These are phyloP conservation scores for Scaptomyza parva DNA, from an alignment of 2,888 invertebrate species.

Conservation along the genomic window DNA sequence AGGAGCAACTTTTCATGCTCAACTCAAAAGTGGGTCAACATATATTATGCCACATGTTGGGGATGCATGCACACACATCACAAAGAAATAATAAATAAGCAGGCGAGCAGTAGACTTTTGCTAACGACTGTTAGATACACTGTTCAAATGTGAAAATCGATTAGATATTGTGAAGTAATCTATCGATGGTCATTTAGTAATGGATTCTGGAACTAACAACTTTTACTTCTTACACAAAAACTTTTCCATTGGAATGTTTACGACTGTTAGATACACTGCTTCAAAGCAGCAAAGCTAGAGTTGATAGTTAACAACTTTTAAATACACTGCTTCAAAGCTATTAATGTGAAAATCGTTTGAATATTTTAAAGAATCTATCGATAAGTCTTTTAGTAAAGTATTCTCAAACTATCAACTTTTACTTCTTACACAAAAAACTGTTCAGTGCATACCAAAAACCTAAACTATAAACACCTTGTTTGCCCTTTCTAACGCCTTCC, in stretches of 20 bases:
- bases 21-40: constrained; percentile 65
- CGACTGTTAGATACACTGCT: too few species aligned
- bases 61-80: constrained; percentile 3
- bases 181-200: not conserved
- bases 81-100: constrained; percentile 25
- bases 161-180: too few species aligned
- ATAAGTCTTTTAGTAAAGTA: not conserved
- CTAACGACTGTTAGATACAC: not conserved
- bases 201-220: too few species aligned
- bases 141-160: too few species aligned
- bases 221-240: not conserved
- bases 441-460: constrained; percentile 14
- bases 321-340: constrained; percentile 3
- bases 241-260: too few species aligned
- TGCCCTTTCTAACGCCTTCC: constrained; percentile 22
- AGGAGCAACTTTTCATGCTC: constrained; percentile 27
- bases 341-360: too few species aligned
- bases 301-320: not conserved
- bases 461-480: not conserved
- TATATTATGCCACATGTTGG: constrained; percentile 57
- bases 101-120: not conserved
- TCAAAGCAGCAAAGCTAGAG: too few species aligned
- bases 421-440: not conserved
- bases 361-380: too few species aligned
- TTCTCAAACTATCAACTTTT: not conserved